A percentile compares a stretch with the other conserved stretches of the same genome.
phyloP scores from a whole-genome alignment of 2,113 vertebrate genomes.

The Microcebus tavaratra region DNA sequence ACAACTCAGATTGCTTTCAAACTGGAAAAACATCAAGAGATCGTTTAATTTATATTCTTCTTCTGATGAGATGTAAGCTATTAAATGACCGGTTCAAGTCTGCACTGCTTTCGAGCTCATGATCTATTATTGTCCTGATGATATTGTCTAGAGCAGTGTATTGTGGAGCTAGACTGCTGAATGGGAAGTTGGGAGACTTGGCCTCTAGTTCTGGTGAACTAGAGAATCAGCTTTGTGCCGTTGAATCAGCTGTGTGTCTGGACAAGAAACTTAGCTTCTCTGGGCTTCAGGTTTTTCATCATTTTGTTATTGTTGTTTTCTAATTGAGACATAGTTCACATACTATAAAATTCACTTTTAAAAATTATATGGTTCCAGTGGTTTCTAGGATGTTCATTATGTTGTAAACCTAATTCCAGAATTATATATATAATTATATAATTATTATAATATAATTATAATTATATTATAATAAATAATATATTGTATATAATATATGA shows the following conservation, averaged over 20 bases:
- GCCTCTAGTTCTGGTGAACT: background rate
- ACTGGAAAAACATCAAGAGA: background rate
- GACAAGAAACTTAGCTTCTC: background rate
- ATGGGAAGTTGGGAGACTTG: background rate
- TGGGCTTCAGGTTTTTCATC: background rate
- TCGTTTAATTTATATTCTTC: background rate
- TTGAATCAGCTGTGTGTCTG: background rate
- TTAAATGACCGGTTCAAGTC: background rate
- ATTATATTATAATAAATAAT: too few species aligned
- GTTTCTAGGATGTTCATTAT: background rate
- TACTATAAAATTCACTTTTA: background rate
- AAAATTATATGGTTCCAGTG: background rate
- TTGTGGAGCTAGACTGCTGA: background rate
- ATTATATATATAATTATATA: too few species aligned
- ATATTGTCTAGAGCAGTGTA: background rate
- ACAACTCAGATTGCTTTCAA: background rate
- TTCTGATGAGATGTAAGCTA: background rate
- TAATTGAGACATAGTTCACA: background rate
- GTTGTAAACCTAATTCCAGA: background rate
- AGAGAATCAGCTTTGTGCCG: background rate
- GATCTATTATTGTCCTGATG: background rate
- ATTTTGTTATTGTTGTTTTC: background rate
- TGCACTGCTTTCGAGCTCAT: background rate
- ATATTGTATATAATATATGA: too few species aligned
- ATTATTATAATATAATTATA: too few species aligned